Conservation (phyloP, 2,888 invertebrate genomes). For the Lithophane ornitopus region DNA sequence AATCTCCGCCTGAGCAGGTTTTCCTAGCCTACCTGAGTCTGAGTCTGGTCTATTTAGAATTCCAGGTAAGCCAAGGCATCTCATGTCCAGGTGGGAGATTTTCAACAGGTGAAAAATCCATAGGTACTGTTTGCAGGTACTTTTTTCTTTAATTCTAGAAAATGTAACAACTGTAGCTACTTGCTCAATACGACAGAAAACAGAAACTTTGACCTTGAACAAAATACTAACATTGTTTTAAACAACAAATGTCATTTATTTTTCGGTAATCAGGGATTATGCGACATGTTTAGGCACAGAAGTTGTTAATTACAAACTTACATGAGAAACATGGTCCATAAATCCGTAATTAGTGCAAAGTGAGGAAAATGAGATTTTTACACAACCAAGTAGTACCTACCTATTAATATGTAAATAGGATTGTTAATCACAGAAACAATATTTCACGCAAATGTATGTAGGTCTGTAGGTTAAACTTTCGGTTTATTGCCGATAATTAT, state of each 20-base stretch:
- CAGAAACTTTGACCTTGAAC: not conserved
- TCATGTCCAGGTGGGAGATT: too few relatives aligned
- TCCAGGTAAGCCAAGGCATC: too few relatives aligned
- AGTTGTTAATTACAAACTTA: conserved; percentile 27
- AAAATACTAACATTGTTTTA: not conserved
- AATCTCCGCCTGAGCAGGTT: too few relatives aligned
- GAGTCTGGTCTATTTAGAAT: too few relatives aligned
- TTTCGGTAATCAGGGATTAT: not conserved
- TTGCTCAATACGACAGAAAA: not conserved
- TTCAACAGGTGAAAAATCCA: not conserved
- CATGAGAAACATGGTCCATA: conserved; percentile 8
- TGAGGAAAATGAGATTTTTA: conserved; percentile 23
- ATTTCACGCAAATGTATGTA: conserved; percentile 45
- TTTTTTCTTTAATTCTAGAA: not conserved
- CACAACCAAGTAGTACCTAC: not conserved
- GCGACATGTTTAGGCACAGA: not conserved
- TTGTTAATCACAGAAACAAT: conserved; percentile 39
- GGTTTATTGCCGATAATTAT: conserved; percentile 42
- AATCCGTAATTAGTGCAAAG: conserved; percentile 26
- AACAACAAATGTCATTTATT: not conserved
- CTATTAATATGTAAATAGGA: conserved; percentile 51
- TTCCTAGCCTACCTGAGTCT: too few relatives aligned
- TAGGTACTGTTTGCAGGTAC: too few relatives aligned
- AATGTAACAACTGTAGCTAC: not conserved
- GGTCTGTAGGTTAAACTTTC: conserved; percentile 54